Base-by-base conservation (phyloP, 2,888 invertebrate genomes). In the Pemphredon lugubris region DNA sequence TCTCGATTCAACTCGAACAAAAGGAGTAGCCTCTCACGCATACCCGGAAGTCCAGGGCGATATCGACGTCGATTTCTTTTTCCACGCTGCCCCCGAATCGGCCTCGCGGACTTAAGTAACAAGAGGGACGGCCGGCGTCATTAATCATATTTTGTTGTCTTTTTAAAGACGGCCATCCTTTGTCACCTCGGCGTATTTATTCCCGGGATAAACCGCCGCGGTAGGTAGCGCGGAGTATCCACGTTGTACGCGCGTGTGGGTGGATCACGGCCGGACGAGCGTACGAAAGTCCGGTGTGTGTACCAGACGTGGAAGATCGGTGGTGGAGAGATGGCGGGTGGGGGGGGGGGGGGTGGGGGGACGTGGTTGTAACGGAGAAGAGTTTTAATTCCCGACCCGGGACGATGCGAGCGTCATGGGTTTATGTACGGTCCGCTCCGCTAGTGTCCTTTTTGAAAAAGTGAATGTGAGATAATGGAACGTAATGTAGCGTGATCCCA, bases 111-210 rank as follows among this genome's bases (percentile, higher is more conserved):
- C n/a, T n/a, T 51, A 16, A 59, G 39, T 26, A 26, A 42, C 32
- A 51, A 48, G 57, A 59, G 58, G 54, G 66, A 64, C 58, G 64
- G 67, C 66, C 47, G 32, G 42, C 73, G 82, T 84, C 87, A 86
- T 89, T 88, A 87, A 87, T 88, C 88, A 88, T 83, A 80, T 82
- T 83, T 81, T 79, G 83, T 82, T 83, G 86, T 82, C 82, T 82
- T 84, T 84, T 84, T 78, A 79, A 83, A 84, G 83, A 83, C 82
- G 80, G 72, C 74, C 76, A 82, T 77, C 84, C 81, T 86, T 86
- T 84, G 87, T 87, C 86, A 84, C 73, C 78, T 53, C 54, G 63
- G 72, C 77, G 82, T 80, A 81, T 84, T 85, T 86, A 83, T 85
- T 83, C 84, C 73, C 63, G 69, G 78, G 73, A 73, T 75, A 74